These are phyloP conservation scores for Timandra comae DNA, from an alignment of 2,888 invertebrate species.

Conservation along the genomic window DNA sequence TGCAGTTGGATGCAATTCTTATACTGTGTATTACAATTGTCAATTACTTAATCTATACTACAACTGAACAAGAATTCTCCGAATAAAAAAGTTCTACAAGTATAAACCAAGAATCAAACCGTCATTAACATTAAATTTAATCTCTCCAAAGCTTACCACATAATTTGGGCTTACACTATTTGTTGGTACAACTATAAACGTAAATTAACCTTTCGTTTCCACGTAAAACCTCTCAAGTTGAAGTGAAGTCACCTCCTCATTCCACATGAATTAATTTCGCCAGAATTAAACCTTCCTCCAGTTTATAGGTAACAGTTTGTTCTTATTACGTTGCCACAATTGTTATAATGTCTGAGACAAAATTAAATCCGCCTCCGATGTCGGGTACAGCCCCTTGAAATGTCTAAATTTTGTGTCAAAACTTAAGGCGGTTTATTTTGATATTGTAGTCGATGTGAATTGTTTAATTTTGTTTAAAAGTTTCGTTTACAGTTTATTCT, in stretches of 20 bases:
- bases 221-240: constrained; percentile 17
- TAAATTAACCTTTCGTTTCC: not conserved
- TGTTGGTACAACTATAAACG: too few species aligned
- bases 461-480: too few species aligned
- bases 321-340: constrained; percentile 42
- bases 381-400: not conserved
- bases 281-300: constrained; percentile 40
- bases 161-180: too few species aligned
- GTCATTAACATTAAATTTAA: too few species aligned
- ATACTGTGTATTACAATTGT: too few species aligned
- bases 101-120: too few species aligned
- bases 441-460: not conserved
- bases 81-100: too few species aligned
- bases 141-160: too few species aligned
- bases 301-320: constrained; percentile 45
- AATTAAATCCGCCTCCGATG: constrained; percentile 31
- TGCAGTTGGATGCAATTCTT: too few species aligned
- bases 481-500: too few species aligned
- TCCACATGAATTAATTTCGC: constrained; percentile 42
- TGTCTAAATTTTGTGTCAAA: constrained; percentile 15
- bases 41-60: too few species aligned
- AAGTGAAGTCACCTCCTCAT: constrained; percentile 29
- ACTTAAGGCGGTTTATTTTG: constrained; percentile 10
- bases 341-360: constrained; percentile 33
- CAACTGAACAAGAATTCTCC: too few species aligned